Percentiles rank a stretch among this genome's conserved stretches.
Conservation (phyloP, 2,888 invertebrate species). For the Podabrus alpinus region DNA sequence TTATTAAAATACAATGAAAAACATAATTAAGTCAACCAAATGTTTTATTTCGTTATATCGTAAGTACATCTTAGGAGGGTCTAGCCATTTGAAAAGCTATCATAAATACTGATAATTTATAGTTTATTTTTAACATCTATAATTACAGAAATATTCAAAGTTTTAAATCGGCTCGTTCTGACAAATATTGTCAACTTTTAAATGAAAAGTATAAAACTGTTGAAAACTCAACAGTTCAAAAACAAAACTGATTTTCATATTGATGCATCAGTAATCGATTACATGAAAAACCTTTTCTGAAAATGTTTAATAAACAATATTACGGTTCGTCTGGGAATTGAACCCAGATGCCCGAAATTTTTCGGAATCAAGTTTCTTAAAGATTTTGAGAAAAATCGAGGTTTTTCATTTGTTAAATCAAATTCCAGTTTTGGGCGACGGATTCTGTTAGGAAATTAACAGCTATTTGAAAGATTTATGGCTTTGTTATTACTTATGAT, state of each 20-base stretch:
- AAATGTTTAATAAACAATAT: not conserved
- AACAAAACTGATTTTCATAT: not conserved
- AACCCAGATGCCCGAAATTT: not conserved
- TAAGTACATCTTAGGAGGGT: constrained; percentile 57
- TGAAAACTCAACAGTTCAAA: not conserved
- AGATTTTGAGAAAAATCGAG: not conserved
- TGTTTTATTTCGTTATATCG: constrained; percentile 41
- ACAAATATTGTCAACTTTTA: not conserved
- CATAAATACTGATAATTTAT: constrained; percentile 58
- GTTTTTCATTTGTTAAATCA: not conserved
- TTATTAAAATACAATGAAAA: not conserved
- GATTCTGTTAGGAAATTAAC: not conserved
- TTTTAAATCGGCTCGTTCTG: not conserved
- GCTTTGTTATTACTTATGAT: not conserved
- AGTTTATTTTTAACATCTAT: constrained; percentile 53
- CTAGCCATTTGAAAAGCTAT: constrained; percentile 58
- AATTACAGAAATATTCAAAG: constrained; percentile 33
- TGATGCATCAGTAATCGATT: not conserved
- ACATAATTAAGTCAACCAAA: constrained; percentile 36
- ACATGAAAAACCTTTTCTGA: not conserved
- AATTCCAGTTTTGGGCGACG: not conserved
- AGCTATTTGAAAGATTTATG: not conserved
- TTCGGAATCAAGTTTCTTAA: not conserved
- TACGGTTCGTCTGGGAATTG: not conserved
- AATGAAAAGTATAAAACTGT: not conserved